Base-by-base conservation (phyloP, 2,888 invertebrate species). In the Empis stercorea region DNA sequence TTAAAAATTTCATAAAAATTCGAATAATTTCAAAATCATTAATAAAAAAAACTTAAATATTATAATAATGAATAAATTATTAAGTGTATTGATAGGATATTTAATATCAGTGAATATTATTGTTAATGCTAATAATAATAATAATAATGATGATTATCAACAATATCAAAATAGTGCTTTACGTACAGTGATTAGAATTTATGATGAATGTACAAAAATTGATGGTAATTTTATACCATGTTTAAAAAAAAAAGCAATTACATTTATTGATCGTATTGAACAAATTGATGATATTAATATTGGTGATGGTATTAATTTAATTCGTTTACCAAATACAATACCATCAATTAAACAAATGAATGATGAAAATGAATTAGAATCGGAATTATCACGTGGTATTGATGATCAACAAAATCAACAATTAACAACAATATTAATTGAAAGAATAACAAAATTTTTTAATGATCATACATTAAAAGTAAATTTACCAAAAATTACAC, bases 191-290 rank as follows among this genome's bases (percentile, higher is more conserved):
- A 70, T 79, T 58, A 79, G 80, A 58, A 74, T 87, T 52, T 87
- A 86, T 64, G 86, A 87, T 56, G 87, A 87, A 57, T 87, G 87
- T 61, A 76, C 78, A 51, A 75, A 76, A 52, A 68, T 79, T 2
- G 81, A 80, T 50, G 69, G 71, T 49, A 84, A 81, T 43, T 72
- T 87, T 45, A 71, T 81, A 45, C 80, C 81, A 20, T 87, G 87
- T 62, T 69, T 87, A 44, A 87, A 87, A 72, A 85, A 84, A 66
- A 87, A 86, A 61, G 86, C 86, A 1, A 79, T 87, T 48, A 71
- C 83, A 2, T 86, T 87, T 63, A 78, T 87, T 54, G 87, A 87
- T 59, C 73, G 87, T 43, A 75, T 86, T 23, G 77, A 81, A 1
- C 75, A 81, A 50, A 80, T 87, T 71, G 82, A 84, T 20, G 73